Evolutionary conservation across 2,113 vertebrate species (phyloP).

Genomic region (Ia io): DNA sequence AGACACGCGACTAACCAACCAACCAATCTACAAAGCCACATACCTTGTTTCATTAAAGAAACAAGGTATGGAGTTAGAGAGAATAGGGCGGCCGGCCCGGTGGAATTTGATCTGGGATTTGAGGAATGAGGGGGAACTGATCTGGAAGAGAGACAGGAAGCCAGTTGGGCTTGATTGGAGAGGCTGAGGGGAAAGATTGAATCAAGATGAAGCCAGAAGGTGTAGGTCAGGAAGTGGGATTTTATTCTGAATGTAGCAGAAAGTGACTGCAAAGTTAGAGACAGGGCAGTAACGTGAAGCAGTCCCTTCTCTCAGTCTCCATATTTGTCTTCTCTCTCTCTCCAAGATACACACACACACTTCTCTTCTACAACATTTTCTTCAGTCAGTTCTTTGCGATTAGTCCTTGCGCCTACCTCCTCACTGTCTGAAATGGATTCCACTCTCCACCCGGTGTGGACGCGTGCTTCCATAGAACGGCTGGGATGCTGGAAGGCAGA

Average conservation of each 20-base stretch:
- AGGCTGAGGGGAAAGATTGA: background rate
- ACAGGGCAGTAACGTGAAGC: too few species aligned
- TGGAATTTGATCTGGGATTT: background rate
- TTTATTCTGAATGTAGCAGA: background rate
- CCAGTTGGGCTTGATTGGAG: background rate
- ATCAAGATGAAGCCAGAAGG: background rate
- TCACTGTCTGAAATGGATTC: background rate
- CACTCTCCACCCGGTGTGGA: background rate
- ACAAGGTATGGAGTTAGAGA: background rate
- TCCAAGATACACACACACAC: background rate
- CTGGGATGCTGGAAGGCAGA: background rate
- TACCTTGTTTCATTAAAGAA: background rate
- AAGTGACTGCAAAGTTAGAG: background rate
- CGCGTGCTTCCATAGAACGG: background rate
- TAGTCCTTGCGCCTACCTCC: background rate
- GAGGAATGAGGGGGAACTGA: background rate
- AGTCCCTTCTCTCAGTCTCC: background rate
- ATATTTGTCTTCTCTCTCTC: background rate
- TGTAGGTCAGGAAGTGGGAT: background rate
- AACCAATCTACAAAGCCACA: background rate
- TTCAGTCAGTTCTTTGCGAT: background rate
- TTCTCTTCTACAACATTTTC: background rate
- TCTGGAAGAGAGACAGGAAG: background rate
- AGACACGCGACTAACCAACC: rapidly evolving
- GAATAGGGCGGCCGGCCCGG: rapidly evolving